Conservation (phyloP, 1,140 invertebrate genomes). For the Drosophila parabipectinata region DNA sequence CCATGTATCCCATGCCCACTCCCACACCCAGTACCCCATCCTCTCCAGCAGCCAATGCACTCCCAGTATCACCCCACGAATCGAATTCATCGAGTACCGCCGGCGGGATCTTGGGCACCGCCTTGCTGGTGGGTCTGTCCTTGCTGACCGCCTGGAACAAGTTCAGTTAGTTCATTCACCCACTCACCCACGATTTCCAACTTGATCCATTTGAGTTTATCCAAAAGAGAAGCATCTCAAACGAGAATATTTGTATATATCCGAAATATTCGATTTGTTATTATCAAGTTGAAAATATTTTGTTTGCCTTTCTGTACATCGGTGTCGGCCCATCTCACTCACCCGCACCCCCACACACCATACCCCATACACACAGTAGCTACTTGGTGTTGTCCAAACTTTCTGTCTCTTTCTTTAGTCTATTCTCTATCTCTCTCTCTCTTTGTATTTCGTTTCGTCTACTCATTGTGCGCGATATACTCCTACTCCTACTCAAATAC, state of each 20-base stretch:
- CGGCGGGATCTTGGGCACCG: constrained; percentile 68
- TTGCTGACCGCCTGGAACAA: constrained; percentile 76
- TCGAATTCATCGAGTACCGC: constrained; percentile 34
- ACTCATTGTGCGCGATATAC: constrained; percentile 52
- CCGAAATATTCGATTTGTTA: neutral
- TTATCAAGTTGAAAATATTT: neutral
- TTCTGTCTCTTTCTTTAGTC: constrained; percentile 38
- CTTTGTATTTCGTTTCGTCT: constrained; percentile 35
- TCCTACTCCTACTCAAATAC: constrained; percentile 46
- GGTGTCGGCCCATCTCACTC: constrained; percentile 13
- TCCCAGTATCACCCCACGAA: constrained; percentile 2
- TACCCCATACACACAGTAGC: constrained; percentile 7
- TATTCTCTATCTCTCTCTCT: constrained; percentile 33
- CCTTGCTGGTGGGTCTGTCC: constrained; percentile 71
- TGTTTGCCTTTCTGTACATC: neutral
- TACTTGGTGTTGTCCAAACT: constrained; percentile 43
- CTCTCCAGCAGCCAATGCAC: constrained; percentile 5
- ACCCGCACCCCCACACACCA: neutral
- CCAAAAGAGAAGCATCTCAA: neutral
- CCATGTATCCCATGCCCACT: neutral
- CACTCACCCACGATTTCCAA: neutral
- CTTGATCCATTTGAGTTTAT: neutral
- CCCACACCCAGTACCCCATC: neutral
- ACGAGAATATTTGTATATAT: neutral
- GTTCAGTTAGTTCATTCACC: constrained; percentile 46